Conservation (phyloP, 2,113 vertebrate species). For the Cnemophilus loriae region DNA sequence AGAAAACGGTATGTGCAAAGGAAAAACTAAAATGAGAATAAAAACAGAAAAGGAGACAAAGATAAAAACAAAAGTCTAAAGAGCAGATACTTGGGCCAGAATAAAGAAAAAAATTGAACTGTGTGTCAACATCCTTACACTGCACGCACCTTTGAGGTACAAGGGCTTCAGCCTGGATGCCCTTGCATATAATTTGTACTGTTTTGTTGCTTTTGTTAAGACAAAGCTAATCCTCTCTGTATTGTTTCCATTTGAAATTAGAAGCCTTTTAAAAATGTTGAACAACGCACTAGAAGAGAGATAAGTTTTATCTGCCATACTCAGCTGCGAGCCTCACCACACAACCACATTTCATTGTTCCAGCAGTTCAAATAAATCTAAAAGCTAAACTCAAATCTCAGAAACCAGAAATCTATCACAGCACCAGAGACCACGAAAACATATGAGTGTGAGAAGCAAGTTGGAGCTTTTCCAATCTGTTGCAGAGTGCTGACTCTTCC, state of each 20-base stretch:
- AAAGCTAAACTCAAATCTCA: slow-evolving; percentile 37
- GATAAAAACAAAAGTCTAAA: background rate
- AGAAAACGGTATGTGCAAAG: background rate
- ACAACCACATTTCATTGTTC: slow-evolving; percentile 4
- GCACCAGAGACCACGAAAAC: background rate
- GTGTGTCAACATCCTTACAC: background rate
- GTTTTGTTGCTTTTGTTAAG: background rate
- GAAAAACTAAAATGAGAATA: background rate
- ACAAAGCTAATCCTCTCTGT: slow-evolving; percentile 3
- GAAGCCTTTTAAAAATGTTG: background rate
- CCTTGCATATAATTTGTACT: background rate
- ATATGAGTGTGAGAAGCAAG: background rate
- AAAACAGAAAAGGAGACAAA: background rate
- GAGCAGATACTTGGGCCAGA: background rate
- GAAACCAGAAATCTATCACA: slow-evolving; percentile 17
- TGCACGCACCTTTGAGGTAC: background rate
- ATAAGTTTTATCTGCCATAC: slow-evolving; percentile 28
- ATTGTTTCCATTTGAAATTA: background rate
- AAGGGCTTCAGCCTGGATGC: background rate
- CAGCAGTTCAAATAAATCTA: slow-evolving; percentile 1
- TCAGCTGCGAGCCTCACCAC: background rate
- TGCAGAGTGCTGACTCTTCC: background rate
- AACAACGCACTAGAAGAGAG: background rate
- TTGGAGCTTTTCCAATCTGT: background rate
- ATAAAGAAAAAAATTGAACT: background rate